A percentile compares a stretch with the other conserved stretches of the same genome.
phyloP scores from a whole-genome alignment of 2,797 vertebrate species.

The Malacoctenus gilli region DNA sequence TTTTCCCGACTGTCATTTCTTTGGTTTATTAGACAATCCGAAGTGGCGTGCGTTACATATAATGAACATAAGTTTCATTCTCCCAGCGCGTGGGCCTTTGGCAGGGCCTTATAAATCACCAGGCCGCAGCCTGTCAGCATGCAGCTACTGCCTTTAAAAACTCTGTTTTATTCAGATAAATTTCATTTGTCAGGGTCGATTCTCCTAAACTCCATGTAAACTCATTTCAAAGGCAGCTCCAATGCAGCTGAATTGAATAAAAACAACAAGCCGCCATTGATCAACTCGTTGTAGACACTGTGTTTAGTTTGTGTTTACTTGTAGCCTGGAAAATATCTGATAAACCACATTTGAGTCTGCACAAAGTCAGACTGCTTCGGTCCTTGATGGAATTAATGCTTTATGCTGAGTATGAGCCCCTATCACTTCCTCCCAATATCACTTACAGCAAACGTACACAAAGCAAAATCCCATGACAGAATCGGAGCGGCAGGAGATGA shows the following conservation, averaged over 20 bases:
- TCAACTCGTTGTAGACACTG: slow-evolving; percentile 81
- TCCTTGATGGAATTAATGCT: slow-evolving; percentile 69
- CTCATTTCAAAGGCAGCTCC: slow-evolving; percentile 79
- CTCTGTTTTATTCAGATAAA: slow-evolving; percentile 82
- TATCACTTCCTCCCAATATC: slow-evolving; percentile 65
- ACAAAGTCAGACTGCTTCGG: slow-evolving; percentile 49
- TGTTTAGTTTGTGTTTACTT: slow-evolving; percentile 72
- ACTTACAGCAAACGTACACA: slow-evolving; percentile 54
- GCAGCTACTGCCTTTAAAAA: slow-evolving; percentile 76
- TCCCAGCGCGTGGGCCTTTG: slow-evolving; percentile 51
- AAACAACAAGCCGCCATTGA: slow-evolving; percentile 79
- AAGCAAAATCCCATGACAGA: slow-evolving; percentile 58
- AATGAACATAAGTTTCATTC: slow-evolving; percentile 73
- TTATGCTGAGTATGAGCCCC: slow-evolving; percentile 67
- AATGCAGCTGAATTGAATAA: slow-evolving; percentile 78
- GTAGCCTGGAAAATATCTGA: slow-evolving; percentile 58
- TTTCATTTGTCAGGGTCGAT: slow-evolving; percentile 84
- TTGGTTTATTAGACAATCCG: slow-evolving; percentile 69
- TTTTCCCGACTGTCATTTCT: slow-evolving; percentile 60
- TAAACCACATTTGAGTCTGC: slow-evolving; percentile 58
- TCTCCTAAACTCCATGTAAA: slow-evolving; percentile 80
- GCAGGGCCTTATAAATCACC: slow-evolving; percentile 82
- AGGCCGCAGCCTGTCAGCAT: slow-evolving; percentile 77
- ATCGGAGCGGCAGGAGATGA: slow-evolving; percentile 51
- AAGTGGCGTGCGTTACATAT: slow-evolving; percentile 64